These are phyloP conservation scores for Eretmochelys imbricata DNA, from an alignment of 2,113 vertebrate species.

Conservation along the genomic window DNA sequence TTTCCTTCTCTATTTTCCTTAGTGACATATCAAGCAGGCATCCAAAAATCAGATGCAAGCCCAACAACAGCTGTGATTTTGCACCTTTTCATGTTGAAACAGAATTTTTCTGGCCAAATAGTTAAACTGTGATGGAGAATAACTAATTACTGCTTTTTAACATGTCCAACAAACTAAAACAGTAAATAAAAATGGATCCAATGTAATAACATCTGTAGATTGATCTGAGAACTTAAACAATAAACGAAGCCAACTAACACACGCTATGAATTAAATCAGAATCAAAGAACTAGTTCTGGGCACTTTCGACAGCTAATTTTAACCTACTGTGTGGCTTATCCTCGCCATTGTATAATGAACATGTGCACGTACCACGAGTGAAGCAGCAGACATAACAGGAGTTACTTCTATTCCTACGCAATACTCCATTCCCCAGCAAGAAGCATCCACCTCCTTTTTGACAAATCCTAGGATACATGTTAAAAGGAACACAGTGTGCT, in stretches of 20 bases:
- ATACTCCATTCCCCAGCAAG: not conserved
- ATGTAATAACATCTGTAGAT: not conserved
- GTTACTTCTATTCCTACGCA: accelerated
- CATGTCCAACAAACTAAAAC: not conserved
- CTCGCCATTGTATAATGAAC: not conserved
- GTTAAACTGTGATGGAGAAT: not conserved
- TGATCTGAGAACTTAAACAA: not conserved
- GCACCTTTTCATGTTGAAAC: conserved; percentile 21
- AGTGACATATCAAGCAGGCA: not conserved
- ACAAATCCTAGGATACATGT: not conserved
- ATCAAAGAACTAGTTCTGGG: conserved; percentile 12
- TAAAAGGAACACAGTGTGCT: not conserved
- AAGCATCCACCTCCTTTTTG: not conserved
- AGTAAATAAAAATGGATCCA: not conserved
- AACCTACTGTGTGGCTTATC: not conserved
- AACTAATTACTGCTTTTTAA: conserved; percentile 29
- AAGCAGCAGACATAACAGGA: not conserved
- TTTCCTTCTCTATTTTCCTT: not conserved
- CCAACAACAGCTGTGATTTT: conserved; percentile 41
- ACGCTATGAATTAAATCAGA: not conserved
- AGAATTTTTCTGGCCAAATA: conserved; percentile 15
- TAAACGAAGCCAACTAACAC: not conserved
- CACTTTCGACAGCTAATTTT: not conserved
- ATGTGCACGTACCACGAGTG: accelerated
- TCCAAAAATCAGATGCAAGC: conserved; percentile 13